Conservation (phyloP, 2,888 invertebrate genomes). For the Dermolepida albohirtum region DNA sequence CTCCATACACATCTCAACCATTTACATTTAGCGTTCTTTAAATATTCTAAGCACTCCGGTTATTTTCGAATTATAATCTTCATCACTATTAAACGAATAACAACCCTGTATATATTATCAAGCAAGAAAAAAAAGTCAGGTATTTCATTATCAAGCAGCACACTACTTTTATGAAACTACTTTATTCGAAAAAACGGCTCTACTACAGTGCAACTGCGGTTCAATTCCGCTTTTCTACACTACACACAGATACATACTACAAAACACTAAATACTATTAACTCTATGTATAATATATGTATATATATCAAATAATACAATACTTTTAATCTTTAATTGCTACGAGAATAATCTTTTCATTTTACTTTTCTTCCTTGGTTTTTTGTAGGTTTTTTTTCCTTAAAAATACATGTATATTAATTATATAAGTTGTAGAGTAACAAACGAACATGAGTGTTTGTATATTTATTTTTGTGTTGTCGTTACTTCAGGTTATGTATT, state of each 20-base stretch:
- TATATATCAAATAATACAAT: conserved; percentile 61
- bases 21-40: too few relatives aligned
- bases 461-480: background rate
- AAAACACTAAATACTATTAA: conserved; percentile 61
- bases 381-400: too few relatives aligned
- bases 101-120: conserved; percentile 40
- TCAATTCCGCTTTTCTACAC: conserved; percentile 60
- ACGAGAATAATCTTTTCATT: conserved; percentile 26
- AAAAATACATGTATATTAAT: conserved; percentile 23
- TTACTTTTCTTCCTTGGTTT: conserved; percentile 6
- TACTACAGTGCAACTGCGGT: conserved; percentile 66
- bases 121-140: conserved; percentile 55
- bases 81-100: conserved; percentile 38
- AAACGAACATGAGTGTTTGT: conserved; percentile 25
- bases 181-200: conserved; percentile 69
- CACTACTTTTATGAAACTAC: conserved; percentile 69
- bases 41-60: too few relatives aligned
- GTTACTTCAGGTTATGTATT: background rate
- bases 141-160: conserved; percentile 65
- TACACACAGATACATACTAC: conserved; percentile 66
- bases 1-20: too few relatives aligned
- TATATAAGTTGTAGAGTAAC: conserved; percentile 4
- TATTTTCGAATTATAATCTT: too few relatives aligned
- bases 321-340: conserved; percentile 50
- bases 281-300: conserved; percentile 55